Evolutionary conservation across 2,113 vertebrate genomes (phyloP).

Genomic region (Phoxinus phoxinus): DNA sequence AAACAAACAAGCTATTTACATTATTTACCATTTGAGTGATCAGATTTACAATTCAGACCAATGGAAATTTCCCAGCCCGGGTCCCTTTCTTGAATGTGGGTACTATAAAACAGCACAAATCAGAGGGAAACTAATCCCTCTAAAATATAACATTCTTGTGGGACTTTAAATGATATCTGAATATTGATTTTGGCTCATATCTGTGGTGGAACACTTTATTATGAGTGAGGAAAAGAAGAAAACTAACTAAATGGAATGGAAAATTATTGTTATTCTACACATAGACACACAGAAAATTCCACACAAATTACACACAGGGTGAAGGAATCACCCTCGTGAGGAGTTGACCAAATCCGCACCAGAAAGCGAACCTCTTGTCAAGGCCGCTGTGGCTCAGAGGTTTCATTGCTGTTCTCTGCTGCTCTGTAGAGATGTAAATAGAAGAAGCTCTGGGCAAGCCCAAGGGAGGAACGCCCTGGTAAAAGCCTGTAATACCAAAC

Average conservation of each 20-base stretch:
- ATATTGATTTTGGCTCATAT: slow-evolving; percentile 56
- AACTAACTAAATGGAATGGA: slow-evolving; percentile 48
- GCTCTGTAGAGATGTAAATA: not conserved
- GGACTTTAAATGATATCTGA: slow-evolving; percentile 58
- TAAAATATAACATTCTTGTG: slow-evolving; percentile 58
- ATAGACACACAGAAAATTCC: slow-evolving; percentile 18
- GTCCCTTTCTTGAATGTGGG: not conserved
- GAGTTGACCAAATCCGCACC: slow-evolving; percentile 36
- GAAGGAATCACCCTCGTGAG: slow-evolving; percentile 51
- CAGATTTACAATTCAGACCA: slow-evolving; percentile 30
- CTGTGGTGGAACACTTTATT: slow-evolving; percentile 55
- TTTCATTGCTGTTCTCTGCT: slow-evolving; percentile 18
- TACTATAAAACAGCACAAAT: slow-evolving; percentile 30
- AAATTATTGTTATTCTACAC: slow-evolving; percentile 60
- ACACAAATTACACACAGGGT: slow-evolving; percentile 30
- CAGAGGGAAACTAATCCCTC: slow-evolving; percentile 40
- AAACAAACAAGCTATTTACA: slow-evolving; percentile 36
- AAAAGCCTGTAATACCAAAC: slow-evolving; percentile 35
- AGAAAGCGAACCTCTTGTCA: slow-evolving; percentile 43
- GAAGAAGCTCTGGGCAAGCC: slow-evolving; percentile 8
- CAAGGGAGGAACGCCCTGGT: slow-evolving; percentile 41
- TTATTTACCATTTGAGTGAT: slow-evolving; percentile 43
- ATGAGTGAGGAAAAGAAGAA: slow-evolving; percentile 51
- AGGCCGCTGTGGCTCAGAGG: slow-evolving; percentile 30
- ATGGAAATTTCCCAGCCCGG: slow-evolving; percentile 42